Evolutionary conservation across 2,113 vertebrate species (phyloP).

Genomic region (Anoplopoma fimbria): DNA sequence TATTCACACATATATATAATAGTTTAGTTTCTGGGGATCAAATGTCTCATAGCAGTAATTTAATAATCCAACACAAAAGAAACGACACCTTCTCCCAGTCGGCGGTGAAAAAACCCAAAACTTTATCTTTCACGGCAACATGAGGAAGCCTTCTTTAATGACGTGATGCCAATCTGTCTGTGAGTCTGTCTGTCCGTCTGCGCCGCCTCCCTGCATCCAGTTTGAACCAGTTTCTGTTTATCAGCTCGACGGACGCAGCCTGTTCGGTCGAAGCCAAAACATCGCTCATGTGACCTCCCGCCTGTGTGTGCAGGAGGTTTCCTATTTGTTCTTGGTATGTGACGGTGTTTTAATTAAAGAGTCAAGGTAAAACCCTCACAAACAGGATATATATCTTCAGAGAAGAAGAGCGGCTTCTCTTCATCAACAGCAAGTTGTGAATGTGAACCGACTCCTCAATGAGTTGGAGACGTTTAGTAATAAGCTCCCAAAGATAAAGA

Average conservation of each 20-base stretch:
- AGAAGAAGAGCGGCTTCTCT: too few relatives aligned
- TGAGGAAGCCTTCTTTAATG: conserved; percentile 1
- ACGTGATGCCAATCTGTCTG: background rate
- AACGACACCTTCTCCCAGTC: too few relatives aligned
- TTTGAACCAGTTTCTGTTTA: conserved; percentile 73
- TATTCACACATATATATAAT: background rate
- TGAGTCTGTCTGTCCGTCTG: background rate
- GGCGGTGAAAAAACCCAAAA: background rate
- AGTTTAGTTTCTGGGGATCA: background rate
- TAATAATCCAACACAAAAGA: background rate
- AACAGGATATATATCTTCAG: too few relatives aligned
- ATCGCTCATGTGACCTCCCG: conserved; percentile 67
- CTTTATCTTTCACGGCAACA: background rate
- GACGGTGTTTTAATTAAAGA: too few relatives aligned
- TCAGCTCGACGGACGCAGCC: conserved; percentile 58
- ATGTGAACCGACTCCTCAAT: too few relatives aligned
- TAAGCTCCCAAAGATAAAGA: too few relatives aligned
- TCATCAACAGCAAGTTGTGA: too few relatives aligned
- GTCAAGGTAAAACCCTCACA: too few relatives aligned
- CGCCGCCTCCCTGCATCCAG: conserved; percentile 56
- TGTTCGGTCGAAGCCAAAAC: conserved; percentile 68
- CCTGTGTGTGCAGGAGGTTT: background rate
- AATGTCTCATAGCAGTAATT: background rate
- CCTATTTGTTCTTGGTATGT: background rate
- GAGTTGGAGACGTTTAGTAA: too few relatives aligned